Conservation (phyloP, 2,113 vertebrate genomes). For the Hypocryptadius cinnamomeus region DNA sequence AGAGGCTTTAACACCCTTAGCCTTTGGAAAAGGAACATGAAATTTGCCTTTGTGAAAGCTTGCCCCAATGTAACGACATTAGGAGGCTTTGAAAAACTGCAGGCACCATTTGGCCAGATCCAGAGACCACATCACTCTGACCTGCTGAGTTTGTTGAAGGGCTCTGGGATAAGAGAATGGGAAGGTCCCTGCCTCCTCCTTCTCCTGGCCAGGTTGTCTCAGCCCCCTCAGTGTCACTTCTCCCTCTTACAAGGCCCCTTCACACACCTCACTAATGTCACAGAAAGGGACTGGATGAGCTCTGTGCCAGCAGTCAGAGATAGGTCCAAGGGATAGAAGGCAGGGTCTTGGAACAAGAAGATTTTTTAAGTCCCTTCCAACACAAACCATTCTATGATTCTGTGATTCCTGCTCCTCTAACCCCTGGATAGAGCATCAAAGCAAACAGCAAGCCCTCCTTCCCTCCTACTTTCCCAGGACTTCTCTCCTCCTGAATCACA, state of each 20-base stretch:
- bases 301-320: not conserved
- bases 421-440: fast-evolving
- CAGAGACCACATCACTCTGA: not conserved
- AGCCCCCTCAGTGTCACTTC: not conserved
- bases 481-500: not conserved
- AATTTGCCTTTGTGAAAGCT: not conserved
- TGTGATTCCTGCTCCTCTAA: not conserved
- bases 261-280: not conserved
- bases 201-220: not conserved
- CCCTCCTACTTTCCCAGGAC: not conserved
- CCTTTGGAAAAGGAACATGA: not conserved
- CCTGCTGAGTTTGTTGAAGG: not conserved
- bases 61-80: not conserved
- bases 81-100: not conserved
- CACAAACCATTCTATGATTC: not conserved
- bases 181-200: not conserved
- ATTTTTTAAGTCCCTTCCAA: not conserved
- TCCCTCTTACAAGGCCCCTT: not conserved
- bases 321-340: not conserved
- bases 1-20: not conserved
- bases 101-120: not conserved
- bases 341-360: not conserved
- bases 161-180: not conserved
- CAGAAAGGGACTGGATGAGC: not conserved
- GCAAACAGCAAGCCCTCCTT: not conserved